phyloP scores from a whole-genome alignment of 2,113 vertebrate genomes.

The Nyctibius bracteatus region DNA sequence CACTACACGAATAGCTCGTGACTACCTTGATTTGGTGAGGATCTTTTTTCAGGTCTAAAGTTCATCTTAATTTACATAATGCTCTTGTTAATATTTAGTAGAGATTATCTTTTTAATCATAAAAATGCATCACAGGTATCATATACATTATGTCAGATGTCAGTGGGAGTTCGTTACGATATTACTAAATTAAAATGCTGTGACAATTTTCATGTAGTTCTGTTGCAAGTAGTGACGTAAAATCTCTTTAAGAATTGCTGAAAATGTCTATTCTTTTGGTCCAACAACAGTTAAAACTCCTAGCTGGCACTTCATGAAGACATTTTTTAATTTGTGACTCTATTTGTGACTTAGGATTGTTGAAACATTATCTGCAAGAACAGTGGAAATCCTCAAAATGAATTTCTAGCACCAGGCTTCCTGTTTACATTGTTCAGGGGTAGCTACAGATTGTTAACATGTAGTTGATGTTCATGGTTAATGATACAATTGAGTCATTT shows the following conservation, averaged over 20 bases:
- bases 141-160: neutral
- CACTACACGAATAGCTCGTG: neutral
- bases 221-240: neutral
- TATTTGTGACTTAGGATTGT: neutral
- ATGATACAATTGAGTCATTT: neutral
- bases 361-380: neutral
- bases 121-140: neutral
- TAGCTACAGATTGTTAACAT: neutral
- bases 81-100: neutral
- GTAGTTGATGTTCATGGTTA: neutral
- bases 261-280: neutral
- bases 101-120: neutral
- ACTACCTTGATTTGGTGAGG: neutral
- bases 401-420: slow-evolving; percentile 16
- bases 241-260: neutral
- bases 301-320: neutral
- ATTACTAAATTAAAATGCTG: neutral
- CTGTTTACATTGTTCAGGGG: neutral
- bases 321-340: neutral
- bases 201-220: neutral
- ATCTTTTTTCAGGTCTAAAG: neutral
- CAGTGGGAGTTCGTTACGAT: neutral
- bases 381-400: neutral
- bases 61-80: neutral
- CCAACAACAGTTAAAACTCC: neutral